phyloP scores from a whole-genome alignment of 2,888 invertebrate genomes.

The Perizoma flavofasciatum region DNA sequence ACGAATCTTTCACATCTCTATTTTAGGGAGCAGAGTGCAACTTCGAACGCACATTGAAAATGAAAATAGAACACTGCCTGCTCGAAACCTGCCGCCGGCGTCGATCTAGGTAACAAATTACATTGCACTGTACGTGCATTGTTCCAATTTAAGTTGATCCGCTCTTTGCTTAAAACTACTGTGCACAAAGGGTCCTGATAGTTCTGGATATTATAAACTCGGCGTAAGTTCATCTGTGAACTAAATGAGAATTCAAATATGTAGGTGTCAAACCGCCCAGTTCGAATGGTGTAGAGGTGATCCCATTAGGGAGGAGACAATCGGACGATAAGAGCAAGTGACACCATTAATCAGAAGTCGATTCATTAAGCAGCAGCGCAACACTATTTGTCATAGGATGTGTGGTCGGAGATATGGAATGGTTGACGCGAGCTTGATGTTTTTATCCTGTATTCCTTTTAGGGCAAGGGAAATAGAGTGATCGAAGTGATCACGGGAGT shows the following conservation, averaged over 20 bases:
- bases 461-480: slow-evolving; percentile 10
- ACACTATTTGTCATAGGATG: slow-evolving; percentile 75
- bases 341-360: slow-evolving; percentile 78
- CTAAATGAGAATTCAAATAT: slow-evolving; percentile 28
- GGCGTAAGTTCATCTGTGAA: slow-evolving; percentile 34
- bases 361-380: slow-evolving; percentile 69
- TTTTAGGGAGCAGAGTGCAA: too few relatives aligned
- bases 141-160: slow-evolving; percentile 11
- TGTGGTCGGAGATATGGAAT: slow-evolving; percentile 58
- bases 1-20: too few relatives aligned
- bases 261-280: slow-evolving; percentile 28
- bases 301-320: slow-evolving; percentile 74
- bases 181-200: not conserved
- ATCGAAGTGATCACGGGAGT: slow-evolving; percentile 1
- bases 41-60: slow-evolving; percentile 53
- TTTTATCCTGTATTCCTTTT: slow-evolving; percentile 33
- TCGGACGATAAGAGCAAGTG: slow-evolving; percentile 67
- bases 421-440: slow-evolving; percentile 38
- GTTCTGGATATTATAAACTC: slow-evolving; percentile 14
- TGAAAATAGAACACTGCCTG: slow-evolving; percentile 41
- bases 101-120: slow-evolving; percentile 51
- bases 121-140: slow-evolving; percentile 16
- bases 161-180: not conserved
- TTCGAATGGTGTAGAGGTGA: slow-evolving; percentile 54
- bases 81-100: slow-evolving; percentile 24